Evolutionary conservation across 2,797 vertebrate genomes (phyloP).

Genomic region (Sparidentex hasta): DNA sequence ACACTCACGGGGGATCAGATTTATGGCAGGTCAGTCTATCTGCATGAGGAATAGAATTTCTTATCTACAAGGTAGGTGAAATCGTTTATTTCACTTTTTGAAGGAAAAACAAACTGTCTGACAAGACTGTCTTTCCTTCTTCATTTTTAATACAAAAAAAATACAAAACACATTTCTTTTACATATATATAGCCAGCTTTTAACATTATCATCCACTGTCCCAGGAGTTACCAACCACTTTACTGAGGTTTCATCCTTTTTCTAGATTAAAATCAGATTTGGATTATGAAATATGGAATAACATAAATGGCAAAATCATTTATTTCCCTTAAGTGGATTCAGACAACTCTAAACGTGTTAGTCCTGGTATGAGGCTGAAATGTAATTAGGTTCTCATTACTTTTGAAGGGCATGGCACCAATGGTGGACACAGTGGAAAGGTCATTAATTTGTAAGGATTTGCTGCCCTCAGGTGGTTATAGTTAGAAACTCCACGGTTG

Average conservation of each 20-base stretch:
- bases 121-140: no score
- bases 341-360: constrained; percentile 4
- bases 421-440: not conserved
- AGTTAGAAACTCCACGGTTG: not conserved
- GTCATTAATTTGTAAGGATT: not conserved
- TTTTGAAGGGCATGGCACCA: not conserved
- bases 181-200: not conserved
- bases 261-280: constrained; percentile 1
- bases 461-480: constrained; percentile 72
- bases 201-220: not conserved
- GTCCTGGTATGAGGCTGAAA: constrained; percentile 1
- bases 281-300: not conserved
- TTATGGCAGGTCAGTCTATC: constrained; percentile 14
- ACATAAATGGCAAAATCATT: not conserved
- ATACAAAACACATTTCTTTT: not conserved
- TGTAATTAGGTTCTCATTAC: not conserved
- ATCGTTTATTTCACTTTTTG: not conserved
- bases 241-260: not conserved
- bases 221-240: not conserved
- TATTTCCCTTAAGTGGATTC: not conserved
- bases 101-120: not conserved
- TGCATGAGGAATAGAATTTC: constrained; percentile 16
- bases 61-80: not conserved
- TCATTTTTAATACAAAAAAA: not conserved
- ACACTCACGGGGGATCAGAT: constrained; percentile 35